Percentiles rank a stretch among this genome's conserved stretches.
These are phyloP conservation scores for Stenodema calcarata DNA, from an alignment of 2,888 invertebrate species.

Conservation along the genomic window DNA sequence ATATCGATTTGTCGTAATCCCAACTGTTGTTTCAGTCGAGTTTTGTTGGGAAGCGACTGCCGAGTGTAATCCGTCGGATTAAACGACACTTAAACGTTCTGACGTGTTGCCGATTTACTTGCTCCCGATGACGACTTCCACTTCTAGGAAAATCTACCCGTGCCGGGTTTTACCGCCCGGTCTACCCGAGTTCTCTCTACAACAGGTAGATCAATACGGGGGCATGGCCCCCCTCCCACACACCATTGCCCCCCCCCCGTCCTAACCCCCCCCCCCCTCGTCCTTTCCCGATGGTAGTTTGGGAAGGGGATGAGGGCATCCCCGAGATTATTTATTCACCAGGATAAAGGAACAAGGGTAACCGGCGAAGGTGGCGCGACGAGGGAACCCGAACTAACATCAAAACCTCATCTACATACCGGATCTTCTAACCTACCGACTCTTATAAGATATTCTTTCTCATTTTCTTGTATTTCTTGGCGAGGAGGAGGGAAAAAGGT, in stretches of 20 bases:
- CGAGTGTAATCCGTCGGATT: too few relatives aligned
- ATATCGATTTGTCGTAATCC: too few relatives aligned
- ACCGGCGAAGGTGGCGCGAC: background rate
- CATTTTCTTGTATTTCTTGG: background rate
- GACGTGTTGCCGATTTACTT: background rate
- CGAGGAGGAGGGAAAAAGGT: background rate
- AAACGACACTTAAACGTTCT: too few relatives aligned
- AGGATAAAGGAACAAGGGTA: conserved; percentile 36
- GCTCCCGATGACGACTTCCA: background rate
- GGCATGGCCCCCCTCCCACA: background rate
- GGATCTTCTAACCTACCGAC: background rate
- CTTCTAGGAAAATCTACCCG: background rate
- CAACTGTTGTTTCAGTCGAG: too few relatives aligned
- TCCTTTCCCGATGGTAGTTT: too few relatives aligned
- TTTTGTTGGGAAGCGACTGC: too few relatives aligned
- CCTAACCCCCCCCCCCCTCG: too few relatives aligned
- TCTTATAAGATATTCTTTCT: conserved; percentile 13
- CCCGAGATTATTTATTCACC: conserved; percentile 42
- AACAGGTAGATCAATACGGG: conserved; percentile 46
- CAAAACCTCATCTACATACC: conserved; percentile 46
- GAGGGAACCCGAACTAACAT: conserved; percentile 25
- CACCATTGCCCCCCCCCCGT: background rate
- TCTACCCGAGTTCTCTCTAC: conserved; percentile 1
- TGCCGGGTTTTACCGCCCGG: background rate
- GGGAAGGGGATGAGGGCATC: background rate